Base-by-base conservation (phyloP, 2,797 vertebrate genomes). In the Jordanella pulchra region DNA sequence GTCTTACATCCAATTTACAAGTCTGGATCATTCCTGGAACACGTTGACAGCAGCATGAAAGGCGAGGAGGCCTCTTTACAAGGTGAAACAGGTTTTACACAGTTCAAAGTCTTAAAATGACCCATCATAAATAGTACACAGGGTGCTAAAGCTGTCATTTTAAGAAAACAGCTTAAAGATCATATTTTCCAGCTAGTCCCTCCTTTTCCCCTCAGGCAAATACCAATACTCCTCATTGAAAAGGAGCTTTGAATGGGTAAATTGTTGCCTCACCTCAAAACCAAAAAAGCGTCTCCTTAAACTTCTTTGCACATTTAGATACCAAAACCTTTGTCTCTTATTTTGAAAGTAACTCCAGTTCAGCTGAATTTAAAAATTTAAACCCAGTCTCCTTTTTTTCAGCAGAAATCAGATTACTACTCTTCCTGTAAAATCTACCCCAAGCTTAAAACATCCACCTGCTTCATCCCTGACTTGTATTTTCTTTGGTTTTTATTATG, bases 111-210 rank as follows among this genome's bases (percentile, higher is more conserved):
- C 75, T 89, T 84, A 65, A 86, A 86, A 85, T 23, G 67, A 60
- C 63, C 76, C 71, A 72, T 81, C 85, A 89, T 92, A 92, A 92
- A 93, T 83, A 85, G 69, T 88, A 82, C 45, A 73, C 75, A 71
- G 53, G 77, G 83, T 69, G 76, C 86, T 90, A 71, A 92, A 92
- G 88, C 85, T 90, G 92, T 92, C 79, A 91, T 92, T 92, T 90
- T 74, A 30, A 79, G 30, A 90, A 88, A 87, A 89, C 85, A 88
- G 79, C 80, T 77, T 69, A 48, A 23, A 63, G 69, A 84, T 84
- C 82, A 84, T 83, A 87, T 86, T 76, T 72, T 72, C 39, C 69
- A 25, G 39, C 14, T 0, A 74, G 56, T 75, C 77, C 77, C 30
- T 50, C 32, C 77, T 86, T 88, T 73, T 71, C 72, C 23, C 83